phyloP scores from a whole-genome alignment of 2,888 invertebrate species.

The Diaphora mendica region DNA sequence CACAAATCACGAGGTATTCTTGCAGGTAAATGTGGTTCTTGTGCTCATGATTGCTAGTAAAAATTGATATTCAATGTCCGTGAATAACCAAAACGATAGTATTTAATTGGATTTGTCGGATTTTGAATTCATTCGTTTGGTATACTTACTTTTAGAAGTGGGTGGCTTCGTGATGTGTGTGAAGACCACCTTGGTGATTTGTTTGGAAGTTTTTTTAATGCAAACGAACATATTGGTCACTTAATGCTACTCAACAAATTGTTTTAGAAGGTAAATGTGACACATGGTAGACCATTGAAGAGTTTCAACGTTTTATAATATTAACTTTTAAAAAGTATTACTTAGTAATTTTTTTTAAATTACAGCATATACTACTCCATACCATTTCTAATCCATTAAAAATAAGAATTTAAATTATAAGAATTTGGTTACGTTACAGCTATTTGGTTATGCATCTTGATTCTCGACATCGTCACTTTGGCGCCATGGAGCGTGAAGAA shows the following conservation, averaged over 20 bases:
- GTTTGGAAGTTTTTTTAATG: not conserved
- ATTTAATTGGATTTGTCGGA: slow-evolving; percentile 11
- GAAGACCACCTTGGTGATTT: slow-evolving; percentile 9
- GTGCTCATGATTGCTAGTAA: slow-evolving; percentile 19
- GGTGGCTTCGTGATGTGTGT: not conserved
- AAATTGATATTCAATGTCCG: slow-evolving; percentile 9
- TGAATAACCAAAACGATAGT: slow-evolving; percentile 10
- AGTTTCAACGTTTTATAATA: not conserved
- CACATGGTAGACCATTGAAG: not conserved
- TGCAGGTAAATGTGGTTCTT: slow-evolving; percentile 18
- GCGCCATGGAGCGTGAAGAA: slow-evolving; percentile 24
- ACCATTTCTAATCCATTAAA: not conserved
- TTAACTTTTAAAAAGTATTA: too few species aligned
- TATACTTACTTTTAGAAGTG: not conserved
- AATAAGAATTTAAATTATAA: not conserved
- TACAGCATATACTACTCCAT: not conserved
- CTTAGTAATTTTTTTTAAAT: too few species aligned
- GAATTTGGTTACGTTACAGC: slow-evolving; percentile 4
- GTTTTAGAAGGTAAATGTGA: too few species aligned
- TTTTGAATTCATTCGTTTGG: slow-evolving; percentile 15
- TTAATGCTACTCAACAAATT: too few species aligned
- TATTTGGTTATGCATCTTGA: slow-evolving; percentile 27
- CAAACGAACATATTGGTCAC: not conserved
- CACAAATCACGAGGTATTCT: slow-evolving; percentile 12
- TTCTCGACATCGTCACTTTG: slow-evolving; percentile 20